phyloP scores from a whole-genome alignment of 2,113 vertebrate species.

The Poeciliopsis prolifica region DNA sequence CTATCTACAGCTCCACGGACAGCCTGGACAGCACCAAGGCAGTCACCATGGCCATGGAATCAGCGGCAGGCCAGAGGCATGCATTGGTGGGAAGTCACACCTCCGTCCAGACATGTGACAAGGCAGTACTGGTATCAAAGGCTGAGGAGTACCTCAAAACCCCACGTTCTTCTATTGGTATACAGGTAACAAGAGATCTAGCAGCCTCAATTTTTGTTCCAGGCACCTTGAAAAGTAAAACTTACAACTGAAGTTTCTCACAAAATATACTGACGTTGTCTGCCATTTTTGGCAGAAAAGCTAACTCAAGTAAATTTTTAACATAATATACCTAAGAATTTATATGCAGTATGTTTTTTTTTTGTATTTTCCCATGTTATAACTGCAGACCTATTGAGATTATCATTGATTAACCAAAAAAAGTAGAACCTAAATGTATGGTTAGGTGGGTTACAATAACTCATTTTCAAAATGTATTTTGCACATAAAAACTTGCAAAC shows the following conservation, averaged over 20 bases:
- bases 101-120: slow-evolving; percentile 87
- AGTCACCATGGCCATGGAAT: slow-evolving; percentile 93
- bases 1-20: slow-evolving; percentile 93
- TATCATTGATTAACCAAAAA: not conserved
- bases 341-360: not conserved
- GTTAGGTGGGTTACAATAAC: too few relatives aligned
- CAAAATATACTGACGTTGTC: too few relatives aligned
- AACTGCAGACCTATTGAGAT: not conserved
- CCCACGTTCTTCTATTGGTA: slow-evolving; percentile 92
- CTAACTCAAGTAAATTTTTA: not conserved
- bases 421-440: not conserved
- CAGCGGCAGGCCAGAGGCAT: slow-evolving; percentile 86
- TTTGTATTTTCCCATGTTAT: not conserved
- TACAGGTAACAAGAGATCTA: slow-evolving; percentile 85
- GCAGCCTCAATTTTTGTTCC: not conserved
- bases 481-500: too few relatives aligned
- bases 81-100: slow-evolving; percentile 83
- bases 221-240: too few relatives aligned
- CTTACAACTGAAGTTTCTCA: too few relatives aligned
- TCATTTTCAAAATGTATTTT: too few relatives aligned
- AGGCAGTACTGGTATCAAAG: slow-evolving; percentile 88
- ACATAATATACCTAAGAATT: not conserved
- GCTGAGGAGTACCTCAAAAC: slow-evolving; percentile 93
- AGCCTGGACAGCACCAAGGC: slow-evolving; percentile 97
- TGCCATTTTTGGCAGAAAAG: not conserved